Conservation (phyloP, 2,797 vertebrate genomes). For the Numenius phaeopus region DNA sequence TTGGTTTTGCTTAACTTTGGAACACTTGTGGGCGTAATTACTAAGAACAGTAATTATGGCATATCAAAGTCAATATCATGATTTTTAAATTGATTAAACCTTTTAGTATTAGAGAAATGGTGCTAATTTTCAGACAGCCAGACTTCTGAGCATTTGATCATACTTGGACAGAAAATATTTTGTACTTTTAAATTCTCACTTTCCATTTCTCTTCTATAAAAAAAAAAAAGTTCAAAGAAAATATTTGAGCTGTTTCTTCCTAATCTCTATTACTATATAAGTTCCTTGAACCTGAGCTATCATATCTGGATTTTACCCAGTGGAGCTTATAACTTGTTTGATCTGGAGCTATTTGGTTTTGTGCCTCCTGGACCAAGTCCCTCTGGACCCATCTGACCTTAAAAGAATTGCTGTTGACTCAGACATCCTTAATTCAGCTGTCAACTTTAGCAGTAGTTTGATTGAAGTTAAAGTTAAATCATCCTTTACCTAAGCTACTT, state of each 20-base stretch:
- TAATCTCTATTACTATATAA: neutral
- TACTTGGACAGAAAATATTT: neutral
- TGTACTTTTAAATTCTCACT: neutral
- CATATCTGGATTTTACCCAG: neutral
- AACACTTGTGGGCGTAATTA: neutral
- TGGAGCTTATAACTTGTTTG: neutral
- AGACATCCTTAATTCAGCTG: constrained; percentile 12
- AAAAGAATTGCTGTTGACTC: constrained; percentile 30
- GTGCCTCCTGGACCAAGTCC: neutral
- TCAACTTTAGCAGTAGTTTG: neutral
- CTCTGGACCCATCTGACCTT: neutral
- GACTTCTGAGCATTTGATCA: neutral
- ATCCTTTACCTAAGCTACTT: neutral
- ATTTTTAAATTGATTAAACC: neutral
- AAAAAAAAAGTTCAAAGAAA: neutral
- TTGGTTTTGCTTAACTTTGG: neutral
- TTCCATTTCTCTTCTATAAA: neutral
- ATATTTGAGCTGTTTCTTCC: neutral
- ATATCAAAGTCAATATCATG: neutral
- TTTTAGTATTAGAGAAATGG: neutral
- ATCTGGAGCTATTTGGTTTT: constrained; percentile 14
- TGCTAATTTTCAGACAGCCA: neutral
- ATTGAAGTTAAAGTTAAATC: neutral
- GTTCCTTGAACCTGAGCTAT: neutral
- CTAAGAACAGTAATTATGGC: neutral